Conservation (phyloP, 2,113 vertebrate genomes). For the Austrofundulus limnaeus region DNA sequence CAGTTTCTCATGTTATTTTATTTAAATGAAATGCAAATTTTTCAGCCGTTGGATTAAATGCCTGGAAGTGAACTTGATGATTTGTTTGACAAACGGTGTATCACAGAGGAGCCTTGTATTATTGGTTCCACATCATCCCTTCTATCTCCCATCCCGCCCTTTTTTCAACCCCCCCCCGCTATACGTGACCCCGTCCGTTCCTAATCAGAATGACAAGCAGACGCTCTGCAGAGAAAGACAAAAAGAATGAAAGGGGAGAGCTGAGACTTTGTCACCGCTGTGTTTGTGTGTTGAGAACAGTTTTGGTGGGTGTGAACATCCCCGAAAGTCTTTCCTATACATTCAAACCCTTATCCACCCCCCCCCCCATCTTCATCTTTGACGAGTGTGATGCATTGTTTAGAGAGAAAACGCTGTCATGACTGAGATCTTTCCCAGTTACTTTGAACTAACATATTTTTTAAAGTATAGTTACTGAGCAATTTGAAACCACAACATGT, state of each 20-base stretch:
- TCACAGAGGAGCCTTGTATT: conserved; percentile 65
- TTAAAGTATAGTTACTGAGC: background rate
- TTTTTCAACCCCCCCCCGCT: conserved; percentile 58
- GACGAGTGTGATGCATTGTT: conserved; percentile 24
- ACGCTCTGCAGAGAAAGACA: conserved; percentile 72
- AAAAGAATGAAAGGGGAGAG: conserved; percentile 64
- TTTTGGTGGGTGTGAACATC: conserved; percentile 50
- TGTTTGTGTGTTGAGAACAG: conserved; percentile 57
- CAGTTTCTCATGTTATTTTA: conserved; percentile 7
- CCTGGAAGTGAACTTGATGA: conserved; percentile 34
- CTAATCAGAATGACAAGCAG: conserved; percentile 78
- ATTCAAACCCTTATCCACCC: conserved; percentile 27
- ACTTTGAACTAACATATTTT: conserved; percentile 6
- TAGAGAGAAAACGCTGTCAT: background rate
- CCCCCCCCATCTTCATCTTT: conserved; percentile 20
- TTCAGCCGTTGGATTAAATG: conserved; percentile 10
- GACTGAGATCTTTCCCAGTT: conserved; percentile 7
- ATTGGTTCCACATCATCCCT: conserved; percentile 66
- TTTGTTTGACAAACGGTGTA: conserved; percentile 46
- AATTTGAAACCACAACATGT: conserved; percentile 13
- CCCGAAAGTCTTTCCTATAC: conserved; percentile 37
- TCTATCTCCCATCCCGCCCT: conserved; percentile 62
- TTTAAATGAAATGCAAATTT: conserved; percentile 14
- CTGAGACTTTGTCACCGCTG: conserved; percentile 57
- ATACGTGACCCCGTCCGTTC: conserved; percentile 65